Evolutionary conservation across 2,888 invertebrate genomes (phyloP), one percentile per base, ranked within the genome.

Genomic region (Drosophila falleni): DNA sequence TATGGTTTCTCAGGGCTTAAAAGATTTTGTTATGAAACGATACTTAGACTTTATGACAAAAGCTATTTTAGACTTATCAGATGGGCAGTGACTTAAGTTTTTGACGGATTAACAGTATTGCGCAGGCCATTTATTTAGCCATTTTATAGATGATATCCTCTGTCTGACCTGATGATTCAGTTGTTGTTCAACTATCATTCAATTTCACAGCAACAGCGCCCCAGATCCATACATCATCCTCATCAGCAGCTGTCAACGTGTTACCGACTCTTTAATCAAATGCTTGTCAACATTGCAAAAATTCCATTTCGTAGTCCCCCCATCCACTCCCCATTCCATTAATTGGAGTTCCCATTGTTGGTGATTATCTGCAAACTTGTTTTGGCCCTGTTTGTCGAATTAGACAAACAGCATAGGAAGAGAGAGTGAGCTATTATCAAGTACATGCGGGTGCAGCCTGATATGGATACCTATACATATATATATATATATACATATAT

Each of bases 241-340:
- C 53, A 53, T 33, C 41, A 60, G 31, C 31, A 15, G 19, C 11
- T 59, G 64, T 59, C 80, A 61, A 49, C 81, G 83, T 81, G 81
- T 49, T 54, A 47, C 41, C 50, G 31, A 47, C 68, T 63, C 73
- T 69, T 80, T 82, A 84, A 84, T 85, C 88, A 87, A 83, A 74
- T 73, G 78, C 62, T 74, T 85, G 89, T 83, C 89, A 83, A 85
- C 87, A 87, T 54, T 81, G 75, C 73, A 66, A 78, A 87, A 78
- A 64, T 53, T 59, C 59, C 46, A 26, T 47, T 37, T 37, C 19
- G n/a, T 31, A 13, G 23, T n/a, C n/a, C 15, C 47, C n/a, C n/a
- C 49, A 55, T 42, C 49, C 56, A 50, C 54, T 33, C 44, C 69
- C 63, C 69, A 62, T 56, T 61, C 41, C 54, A 41, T 10, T 19